phyloP scores from a whole-genome alignment of 2,888 invertebrate species.

The Ichneumoninae sp. region DNA sequence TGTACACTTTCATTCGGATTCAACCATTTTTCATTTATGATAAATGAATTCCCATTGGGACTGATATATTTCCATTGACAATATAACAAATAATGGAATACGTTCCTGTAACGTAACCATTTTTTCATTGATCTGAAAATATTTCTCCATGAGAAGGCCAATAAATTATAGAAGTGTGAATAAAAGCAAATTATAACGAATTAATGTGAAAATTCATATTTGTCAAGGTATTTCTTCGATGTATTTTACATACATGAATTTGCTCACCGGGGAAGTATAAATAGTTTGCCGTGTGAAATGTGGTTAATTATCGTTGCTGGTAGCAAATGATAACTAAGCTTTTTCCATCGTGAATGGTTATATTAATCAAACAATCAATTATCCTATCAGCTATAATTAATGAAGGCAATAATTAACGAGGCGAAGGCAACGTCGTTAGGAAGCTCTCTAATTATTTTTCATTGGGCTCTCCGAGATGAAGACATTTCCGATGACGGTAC shows the following conservation, averaged over 20 bases:
- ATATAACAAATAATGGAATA: no score
- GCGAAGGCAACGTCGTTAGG: not conserved
- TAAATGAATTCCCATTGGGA: not conserved
- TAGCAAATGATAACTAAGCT: not conserved
- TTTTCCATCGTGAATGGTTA: not conserved
- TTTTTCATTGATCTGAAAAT: not conserved
- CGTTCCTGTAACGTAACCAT: not conserved
- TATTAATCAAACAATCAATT: not conserved
- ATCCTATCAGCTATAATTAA: not conserved
- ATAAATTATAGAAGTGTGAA: not conserved
- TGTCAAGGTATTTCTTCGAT: not conserved
- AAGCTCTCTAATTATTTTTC: no score
- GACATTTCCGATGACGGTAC: no score
- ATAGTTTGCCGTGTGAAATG: slow-evolving; percentile 22
- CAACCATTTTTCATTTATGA: not conserved
- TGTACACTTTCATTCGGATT: not conserved
- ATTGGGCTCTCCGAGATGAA: no score
- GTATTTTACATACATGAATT: no score
- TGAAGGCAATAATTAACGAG: no score
- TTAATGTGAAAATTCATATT: not conserved
- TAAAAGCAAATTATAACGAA: not conserved
- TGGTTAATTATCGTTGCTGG: not conserved
- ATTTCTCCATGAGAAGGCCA: not conserved
- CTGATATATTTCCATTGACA: no score
- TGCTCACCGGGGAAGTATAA: not conserved